Base-by-base conservation (phyloP, 2,888 invertebrate genomes). In the Apomyelois bistriatella region DNA sequence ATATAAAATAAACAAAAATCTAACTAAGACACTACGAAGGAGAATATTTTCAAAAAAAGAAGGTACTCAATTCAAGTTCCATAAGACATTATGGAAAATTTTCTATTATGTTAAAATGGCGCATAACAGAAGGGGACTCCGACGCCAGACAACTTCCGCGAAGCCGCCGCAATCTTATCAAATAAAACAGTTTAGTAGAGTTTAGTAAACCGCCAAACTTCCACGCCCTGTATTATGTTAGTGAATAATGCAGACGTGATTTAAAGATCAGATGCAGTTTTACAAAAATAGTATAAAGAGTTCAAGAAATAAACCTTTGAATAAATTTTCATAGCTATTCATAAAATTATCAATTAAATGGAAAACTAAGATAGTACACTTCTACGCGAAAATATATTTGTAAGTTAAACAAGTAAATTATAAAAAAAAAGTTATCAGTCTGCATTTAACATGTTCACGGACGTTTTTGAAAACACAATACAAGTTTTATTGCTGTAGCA, bases 181-280 rank as follows among this genome's bases (percentile, higher is more conserved):
- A 46, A 42, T 53, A 53, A 37, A 40, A 36, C 43, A 22, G 46
- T 46, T 46, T 32, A 46, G 32, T 13, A 3, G 16, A 32, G n/a
- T 46, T 32, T 16, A 15, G 30, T 40, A 9, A 46, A 46, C 22
- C 22, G 22, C 7, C 22, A 10, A 37, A 48, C 48, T 36, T 48
- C 8, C 32, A 15, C 32, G 10, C 16, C 16, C 46, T 43, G 30
- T 43, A 46, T 46, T 46, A 46, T 12, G 22, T 46, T 28, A 5
- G 13, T 12, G 7, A 15, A 9, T 16, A 40, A 6, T 46, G 15
- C 12, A 46, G 16, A 15, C 15, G 32, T 17, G 9, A 22, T 47
- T 35, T 47, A 17, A 48, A 17, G 17, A 16, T 17, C 6, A 9
- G 22, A 22, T 22, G 22, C 22, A 48, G 41, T 16, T n/a, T 36